Percentiles rank a stretch among this genome's conserved stretches.
These are phyloP conservation scores for Lasiurus cinereus DNA, from an alignment of 2,113 vertebrate species.

Conservation along the genomic window DNA sequence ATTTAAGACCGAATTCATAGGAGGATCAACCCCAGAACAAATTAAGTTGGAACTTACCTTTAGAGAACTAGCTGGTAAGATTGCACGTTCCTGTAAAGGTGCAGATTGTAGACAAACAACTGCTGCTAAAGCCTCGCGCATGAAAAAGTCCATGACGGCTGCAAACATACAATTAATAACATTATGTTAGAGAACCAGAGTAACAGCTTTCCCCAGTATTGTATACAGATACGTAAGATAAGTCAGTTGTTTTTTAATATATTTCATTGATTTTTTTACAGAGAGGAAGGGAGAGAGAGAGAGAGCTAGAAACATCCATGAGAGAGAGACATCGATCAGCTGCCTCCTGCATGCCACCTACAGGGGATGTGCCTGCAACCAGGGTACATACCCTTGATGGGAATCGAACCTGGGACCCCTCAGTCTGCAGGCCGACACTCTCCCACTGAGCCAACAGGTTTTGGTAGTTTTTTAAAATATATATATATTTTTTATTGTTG, in stretches of 20 bases:
- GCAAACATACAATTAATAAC: neutral
- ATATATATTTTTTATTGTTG: too few species aligned
- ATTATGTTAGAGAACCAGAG: neutral
- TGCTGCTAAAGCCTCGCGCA: neutral
- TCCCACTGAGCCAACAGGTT: too few species aligned
- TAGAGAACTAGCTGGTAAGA: slow-evolving; percentile 94
- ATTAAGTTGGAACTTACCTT: slow-evolving; percentile 97
- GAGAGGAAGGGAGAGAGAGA: too few species aligned
- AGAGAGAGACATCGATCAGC: too few species aligned
- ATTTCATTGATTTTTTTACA: too few species aligned
- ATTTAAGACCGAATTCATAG: slow-evolving; percentile 95
- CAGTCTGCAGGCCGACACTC: too few species aligned
- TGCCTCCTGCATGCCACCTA: too few species aligned
- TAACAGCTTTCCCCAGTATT: neutral
- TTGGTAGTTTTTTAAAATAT: neutral
- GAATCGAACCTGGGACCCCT: too few species aligned
- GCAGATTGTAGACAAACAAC: neutral
- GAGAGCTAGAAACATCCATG: too few species aligned
- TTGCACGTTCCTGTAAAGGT: neutral
- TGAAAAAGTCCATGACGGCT: neutral
- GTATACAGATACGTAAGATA: neutral
- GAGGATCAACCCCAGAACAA: slow-evolving; percentile 94
- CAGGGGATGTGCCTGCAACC: too few species aligned
- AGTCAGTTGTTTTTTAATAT: neutral
- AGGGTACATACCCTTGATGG: too few species aligned